Percentiles rank a stretch among this genome's conserved stretches.
These are phyloP conservation scores for Triops cancriformis DNA, from an alignment of 1,140 invertebrate species.

Conservation along the genomic window DNA sequence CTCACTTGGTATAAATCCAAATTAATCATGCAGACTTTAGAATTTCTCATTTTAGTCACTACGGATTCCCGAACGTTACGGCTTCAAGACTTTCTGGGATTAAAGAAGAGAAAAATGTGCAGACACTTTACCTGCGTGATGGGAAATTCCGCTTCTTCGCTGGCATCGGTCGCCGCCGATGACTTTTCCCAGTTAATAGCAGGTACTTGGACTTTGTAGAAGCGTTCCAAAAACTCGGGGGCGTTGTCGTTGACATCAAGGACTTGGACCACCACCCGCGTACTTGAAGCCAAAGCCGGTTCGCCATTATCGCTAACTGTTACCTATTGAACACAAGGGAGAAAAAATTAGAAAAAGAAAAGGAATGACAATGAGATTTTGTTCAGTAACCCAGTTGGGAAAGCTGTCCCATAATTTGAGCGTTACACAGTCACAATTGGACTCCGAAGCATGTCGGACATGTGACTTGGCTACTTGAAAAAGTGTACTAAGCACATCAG, in stretches of 20 bases:
- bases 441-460: neutral
- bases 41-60: too few species aligned
- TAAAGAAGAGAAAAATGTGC: neutral
- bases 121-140: constrained; percentile 17
- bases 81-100: neutral
- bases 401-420: neutral
- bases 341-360: constrained; percentile 33
- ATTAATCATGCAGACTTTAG: too few species aligned
- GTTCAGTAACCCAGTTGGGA: constrained; percentile 1
- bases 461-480: neutral
- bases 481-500: neutral
- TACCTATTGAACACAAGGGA: constrained; percentile 38
- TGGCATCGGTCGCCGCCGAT: neutral
- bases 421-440: neutral
- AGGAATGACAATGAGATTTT: constrained; percentile 15
- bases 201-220: constrained; percentile 70
- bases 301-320: constrained; percentile 68
- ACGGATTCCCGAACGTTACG: too few species aligned
- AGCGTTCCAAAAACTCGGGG: constrained; percentile 68
- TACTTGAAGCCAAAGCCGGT: constrained; percentile 66
- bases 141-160: constrained; percentile 19
- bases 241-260: constrained; percentile 75
- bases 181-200: constrained; percentile 35
- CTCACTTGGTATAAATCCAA: too few species aligned
- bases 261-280: constrained; percentile 70